Evolutionary conservation across 1,140 invertebrate species (phyloP).

Genomic region (Nixonia krombeini): DNA sequence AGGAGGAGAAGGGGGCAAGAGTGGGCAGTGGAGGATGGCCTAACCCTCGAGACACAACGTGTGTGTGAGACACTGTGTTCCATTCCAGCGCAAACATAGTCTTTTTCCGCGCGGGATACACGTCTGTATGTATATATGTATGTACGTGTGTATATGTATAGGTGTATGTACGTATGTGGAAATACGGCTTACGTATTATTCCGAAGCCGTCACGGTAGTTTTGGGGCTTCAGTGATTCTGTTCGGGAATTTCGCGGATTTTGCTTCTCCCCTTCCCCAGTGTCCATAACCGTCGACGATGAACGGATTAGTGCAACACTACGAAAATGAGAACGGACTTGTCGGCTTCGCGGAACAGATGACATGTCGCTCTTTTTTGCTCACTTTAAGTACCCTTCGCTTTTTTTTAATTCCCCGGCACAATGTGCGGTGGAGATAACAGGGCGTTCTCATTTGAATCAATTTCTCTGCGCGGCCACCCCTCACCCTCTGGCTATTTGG

Average conservation of each 20-base stretch:
- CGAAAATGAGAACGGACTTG: not conserved
- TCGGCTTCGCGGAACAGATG: not conserved
- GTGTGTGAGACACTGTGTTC: no score
- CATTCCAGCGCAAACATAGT: not conserved
- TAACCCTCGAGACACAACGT: constrained; percentile 20
- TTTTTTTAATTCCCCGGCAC: no score
- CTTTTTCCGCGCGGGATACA: not conserved
- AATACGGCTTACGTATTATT: constrained; percentile 6
- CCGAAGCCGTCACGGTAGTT: not conserved
- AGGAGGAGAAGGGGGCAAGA: no score
- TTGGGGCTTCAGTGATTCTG: constrained; percentile 9
- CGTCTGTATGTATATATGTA: not conserved
- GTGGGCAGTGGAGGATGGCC: no score
- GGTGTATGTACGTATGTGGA: not conserved
- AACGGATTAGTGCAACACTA: constrained; percentile 11
- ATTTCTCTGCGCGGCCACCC: no score
- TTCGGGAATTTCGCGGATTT: constrained; percentile 7
- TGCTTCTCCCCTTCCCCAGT: not conserved
- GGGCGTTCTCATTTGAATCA: no score
- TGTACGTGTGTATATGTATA: not conserved
- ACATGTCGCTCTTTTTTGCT: not conserved
- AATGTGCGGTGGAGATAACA: no score
- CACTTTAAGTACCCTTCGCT: not conserved
- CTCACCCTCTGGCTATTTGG: no score
- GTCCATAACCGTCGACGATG: constrained; percentile 2